A percentile compares a stretch with the other conserved stretches of the same genome.
Evolutionary conservation across 2,113 vertebrate species (phyloP).

Genomic region (Silurus meridionalis): DNA sequence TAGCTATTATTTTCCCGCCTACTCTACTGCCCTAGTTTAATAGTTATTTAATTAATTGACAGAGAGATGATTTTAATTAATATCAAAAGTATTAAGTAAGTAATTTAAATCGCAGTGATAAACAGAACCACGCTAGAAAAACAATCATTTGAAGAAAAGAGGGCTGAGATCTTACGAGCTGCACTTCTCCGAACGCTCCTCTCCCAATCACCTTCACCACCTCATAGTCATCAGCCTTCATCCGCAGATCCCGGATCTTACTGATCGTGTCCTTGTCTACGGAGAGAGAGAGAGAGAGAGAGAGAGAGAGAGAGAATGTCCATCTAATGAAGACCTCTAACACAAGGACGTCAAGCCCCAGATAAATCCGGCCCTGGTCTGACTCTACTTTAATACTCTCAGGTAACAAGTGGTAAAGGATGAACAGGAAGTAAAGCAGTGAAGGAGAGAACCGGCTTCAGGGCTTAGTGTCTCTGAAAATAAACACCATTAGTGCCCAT

Average conservation of each 20-base stretch:
- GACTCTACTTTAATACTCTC: not conserved
- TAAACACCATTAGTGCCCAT: constrained; percentile 7
- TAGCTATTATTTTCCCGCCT: not conserved
- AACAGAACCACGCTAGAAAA: not conserved
- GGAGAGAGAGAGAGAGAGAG: constrained; percentile 8
- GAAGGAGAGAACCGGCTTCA: not conserved
- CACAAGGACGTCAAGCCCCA: not conserved
- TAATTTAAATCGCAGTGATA: not conserved
- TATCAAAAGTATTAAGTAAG: not conserved
- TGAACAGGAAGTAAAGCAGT: constrained; percentile 8
- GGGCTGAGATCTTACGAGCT: constrained; percentile 80
- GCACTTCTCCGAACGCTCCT: constrained; percentile 97
- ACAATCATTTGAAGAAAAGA: not conserved
- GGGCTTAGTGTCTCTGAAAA: not conserved
- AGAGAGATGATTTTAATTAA: no score
- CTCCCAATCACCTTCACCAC: constrained; percentile 98
- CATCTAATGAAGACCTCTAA: not conserved
- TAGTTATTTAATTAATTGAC: not conserved
- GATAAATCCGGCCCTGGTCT: not conserved
- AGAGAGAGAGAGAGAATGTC: constrained; percentile 5
- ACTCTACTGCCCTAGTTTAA: no score
- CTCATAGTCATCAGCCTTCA: constrained; percentile 98
- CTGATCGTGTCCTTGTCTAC: constrained; percentile 95
- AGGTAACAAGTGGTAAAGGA: not conserved
- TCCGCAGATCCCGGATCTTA: constrained; percentile 95